Evolutionary conservation across 2,888 invertebrate genomes (phyloP).

Genomic region (Reticulitermes lucifugus): DNA sequence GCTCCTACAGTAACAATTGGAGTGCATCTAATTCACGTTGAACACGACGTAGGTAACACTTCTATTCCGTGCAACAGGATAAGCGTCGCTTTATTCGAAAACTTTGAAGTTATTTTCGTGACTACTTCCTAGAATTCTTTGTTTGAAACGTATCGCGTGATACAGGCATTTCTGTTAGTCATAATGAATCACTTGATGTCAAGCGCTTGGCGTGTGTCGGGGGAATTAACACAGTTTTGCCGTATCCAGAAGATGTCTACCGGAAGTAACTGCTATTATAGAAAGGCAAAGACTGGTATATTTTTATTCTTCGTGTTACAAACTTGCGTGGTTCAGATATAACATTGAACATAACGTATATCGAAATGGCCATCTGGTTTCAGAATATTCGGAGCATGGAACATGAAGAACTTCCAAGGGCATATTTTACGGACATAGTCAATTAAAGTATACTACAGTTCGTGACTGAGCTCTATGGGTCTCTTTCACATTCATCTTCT

Average conservation of each 20-base stretch:
- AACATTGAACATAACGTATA: not conserved
- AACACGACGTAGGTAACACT: no score
- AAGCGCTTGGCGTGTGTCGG: not conserved
- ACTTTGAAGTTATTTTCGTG: not conserved
- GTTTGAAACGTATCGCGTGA: not conserved
- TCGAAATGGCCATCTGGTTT: no score
- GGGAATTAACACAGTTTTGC: slow-evolving; percentile 6
- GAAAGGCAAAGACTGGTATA: not conserved
- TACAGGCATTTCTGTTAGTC: not conserved
- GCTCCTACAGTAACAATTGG: no score
- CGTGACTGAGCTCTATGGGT: no score
- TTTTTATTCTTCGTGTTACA: not conserved
- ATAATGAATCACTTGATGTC: slow-evolving; percentile 6
- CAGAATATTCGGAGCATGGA: no score
- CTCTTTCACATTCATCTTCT: no score
- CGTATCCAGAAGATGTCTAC: not conserved
- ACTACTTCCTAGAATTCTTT: not conserved
- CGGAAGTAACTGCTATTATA: slow-evolving; percentile 21
- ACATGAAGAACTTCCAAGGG: no score
- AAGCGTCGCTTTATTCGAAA: not conserved
- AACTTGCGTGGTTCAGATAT: not conserved
- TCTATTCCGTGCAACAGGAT: not conserved
- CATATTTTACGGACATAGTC: no score
- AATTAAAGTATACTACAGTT: no score
- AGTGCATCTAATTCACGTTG: no score